A percentile compares a stretch with the other conserved stretches of the same genome.
Conservation (phyloP, 2,888 invertebrate species). For the Ferrisia virgata region DNA sequence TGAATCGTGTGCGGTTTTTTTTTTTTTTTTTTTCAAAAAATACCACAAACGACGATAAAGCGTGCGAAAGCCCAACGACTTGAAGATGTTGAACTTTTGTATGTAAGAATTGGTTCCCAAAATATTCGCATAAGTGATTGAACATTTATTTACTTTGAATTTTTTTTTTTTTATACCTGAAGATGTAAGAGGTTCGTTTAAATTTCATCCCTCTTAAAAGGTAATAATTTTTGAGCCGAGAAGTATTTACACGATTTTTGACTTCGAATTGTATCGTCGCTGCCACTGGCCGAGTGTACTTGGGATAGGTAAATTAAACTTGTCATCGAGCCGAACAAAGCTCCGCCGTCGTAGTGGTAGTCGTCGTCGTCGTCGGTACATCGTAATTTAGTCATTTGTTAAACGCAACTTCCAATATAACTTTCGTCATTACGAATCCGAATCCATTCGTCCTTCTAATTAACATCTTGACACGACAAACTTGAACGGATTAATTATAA, state of each 20-base stretch:
- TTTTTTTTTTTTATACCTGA: too few species aligned
- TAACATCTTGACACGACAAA: conserved; percentile 22
- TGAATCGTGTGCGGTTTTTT: too few species aligned
- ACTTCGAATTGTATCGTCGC: too few species aligned
- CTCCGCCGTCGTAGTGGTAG: not conserved
- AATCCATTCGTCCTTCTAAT: conserved; percentile 30
- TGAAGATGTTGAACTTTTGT: not conserved
- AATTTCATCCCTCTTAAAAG: too few species aligned
- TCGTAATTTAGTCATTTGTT: conserved; percentile 8
- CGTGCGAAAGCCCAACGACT: not conserved
- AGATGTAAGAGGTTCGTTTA: too few species aligned
- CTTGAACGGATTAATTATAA: conserved; percentile 30
- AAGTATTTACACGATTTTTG: too few species aligned
- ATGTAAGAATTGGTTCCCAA: not conserved
- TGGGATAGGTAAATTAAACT: not conserved
- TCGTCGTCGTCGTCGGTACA: not conserved
- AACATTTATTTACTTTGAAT: too few species aligned
- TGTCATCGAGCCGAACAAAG: conserved; percentile 16
- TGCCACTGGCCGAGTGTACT: not conserved
- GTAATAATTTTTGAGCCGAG: too few species aligned
- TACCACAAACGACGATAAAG: not conserved
- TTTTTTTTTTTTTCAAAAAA: not conserved
- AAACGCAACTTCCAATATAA: conserved; percentile 16
- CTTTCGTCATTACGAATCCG: conserved; percentile 21
- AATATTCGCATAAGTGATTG: too few species aligned